Evolutionary conservation across 2,113 vertebrate species (phyloP).

Genomic region (Danio rerio): DNA sequence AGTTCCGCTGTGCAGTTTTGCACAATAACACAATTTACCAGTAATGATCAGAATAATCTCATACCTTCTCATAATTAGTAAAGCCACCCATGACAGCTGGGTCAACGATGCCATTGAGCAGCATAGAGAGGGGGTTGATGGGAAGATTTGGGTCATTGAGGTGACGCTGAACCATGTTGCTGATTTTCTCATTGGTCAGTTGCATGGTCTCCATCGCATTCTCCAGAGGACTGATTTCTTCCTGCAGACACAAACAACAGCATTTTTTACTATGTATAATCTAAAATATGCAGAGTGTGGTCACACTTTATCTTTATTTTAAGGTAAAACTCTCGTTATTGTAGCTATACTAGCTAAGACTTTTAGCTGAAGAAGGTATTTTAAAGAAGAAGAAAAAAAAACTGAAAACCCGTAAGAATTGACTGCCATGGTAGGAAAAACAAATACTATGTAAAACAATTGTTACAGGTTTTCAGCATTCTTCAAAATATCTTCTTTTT

Average conservation of each 20-base stretch:
- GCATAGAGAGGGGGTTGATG: conserved; percentile 97
- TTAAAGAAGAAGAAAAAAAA: too few species aligned
- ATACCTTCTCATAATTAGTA: conserved; percentile 97
- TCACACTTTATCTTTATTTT: too few species aligned
- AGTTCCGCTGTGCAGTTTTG: neutral
- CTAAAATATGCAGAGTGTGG: too few species aligned
- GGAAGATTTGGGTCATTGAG: conserved; percentile 85
- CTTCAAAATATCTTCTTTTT: too few species aligned
- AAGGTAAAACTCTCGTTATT: too few species aligned
- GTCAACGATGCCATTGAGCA: conserved; percentile 97
- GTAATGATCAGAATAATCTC: neutral
- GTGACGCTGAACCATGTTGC: conserved; percentile 96
- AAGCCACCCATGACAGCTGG: conserved; percentile 99
- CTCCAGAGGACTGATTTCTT: conserved; percentile 93
- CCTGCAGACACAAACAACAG: conserved; percentile 67
- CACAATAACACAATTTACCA: neutral
- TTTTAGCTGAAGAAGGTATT: too few species aligned
- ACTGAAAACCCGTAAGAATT: too few species aligned
- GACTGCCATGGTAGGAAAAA: too few species aligned
- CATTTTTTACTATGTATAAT: too few species aligned
- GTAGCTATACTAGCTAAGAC: too few species aligned
- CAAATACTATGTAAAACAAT: too few species aligned
- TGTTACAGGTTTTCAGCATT: too few species aligned
- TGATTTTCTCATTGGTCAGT: conserved; percentile 91
- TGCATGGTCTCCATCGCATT: conserved; percentile 99